phyloP scores from a whole-genome alignment of 2,113 vertebrate genomes.

The Ibidorhyncha struthersii region DNA sequence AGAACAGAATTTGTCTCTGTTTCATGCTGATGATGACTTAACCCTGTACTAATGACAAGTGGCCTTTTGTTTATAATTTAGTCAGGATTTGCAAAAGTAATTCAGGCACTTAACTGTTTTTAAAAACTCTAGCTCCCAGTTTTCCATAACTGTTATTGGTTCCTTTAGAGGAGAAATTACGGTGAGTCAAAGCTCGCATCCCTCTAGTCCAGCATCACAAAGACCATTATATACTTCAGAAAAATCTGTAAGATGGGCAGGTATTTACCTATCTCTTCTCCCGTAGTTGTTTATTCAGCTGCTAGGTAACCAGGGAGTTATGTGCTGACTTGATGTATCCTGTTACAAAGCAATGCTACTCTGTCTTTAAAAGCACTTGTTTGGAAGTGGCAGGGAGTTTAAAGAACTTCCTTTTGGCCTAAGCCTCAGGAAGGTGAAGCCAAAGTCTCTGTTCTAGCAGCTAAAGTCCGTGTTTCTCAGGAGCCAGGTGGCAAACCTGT shows the following conservation, averaged over 20 bases:
- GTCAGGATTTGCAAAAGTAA: background rate
- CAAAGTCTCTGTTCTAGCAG: background rate
- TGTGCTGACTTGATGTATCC: background rate
- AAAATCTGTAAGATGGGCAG: background rate
- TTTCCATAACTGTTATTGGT: background rate
- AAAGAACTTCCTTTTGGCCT: background rate
- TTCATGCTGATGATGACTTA: background rate
- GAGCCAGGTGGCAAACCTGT: background rate
- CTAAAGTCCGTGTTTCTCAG: background rate
- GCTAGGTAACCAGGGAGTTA: background rate
- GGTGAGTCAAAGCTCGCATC: background rate
- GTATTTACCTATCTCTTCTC: background rate
- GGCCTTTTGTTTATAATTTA: background rate
- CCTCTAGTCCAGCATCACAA: background rate
- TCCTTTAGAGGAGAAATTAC: background rate
- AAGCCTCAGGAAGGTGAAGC: background rate
- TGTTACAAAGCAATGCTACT: background rate
- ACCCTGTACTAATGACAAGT: background rate
- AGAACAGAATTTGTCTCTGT: background rate
- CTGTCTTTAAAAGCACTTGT: background rate
- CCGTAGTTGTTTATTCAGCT: background rate
- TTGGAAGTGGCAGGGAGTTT: background rate
- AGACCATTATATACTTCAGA: background rate
- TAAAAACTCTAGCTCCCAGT: background rate
- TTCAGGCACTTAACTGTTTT: background rate